Evolutionary conservation across 2,113 vertebrate genomes (phyloP), one percentile per base, ranked within the genome.

Genomic region (Halcyon malimbica): DNA sequence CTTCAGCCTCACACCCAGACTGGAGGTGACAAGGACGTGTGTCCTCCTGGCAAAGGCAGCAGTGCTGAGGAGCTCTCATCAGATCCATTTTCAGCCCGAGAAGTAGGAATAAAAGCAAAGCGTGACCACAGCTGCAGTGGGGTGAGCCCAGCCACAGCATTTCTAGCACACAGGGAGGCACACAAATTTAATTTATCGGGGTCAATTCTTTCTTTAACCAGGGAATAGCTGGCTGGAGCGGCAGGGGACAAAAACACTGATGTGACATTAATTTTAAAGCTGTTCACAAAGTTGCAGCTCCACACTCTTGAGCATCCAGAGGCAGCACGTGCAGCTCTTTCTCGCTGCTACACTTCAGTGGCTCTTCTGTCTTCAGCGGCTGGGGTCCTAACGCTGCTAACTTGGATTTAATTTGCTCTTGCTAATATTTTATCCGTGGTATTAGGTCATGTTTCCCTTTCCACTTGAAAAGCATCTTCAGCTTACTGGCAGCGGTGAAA

Each of bases 401-500:
- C 53, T 29, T 2, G 77, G 94, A 82, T 88, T 97, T 96, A 77
- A 98, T 92, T 93, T 96, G 50, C 57, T 80, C 82, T 76, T 62
- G 53, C 92, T 97, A 93, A 96, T 86, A 82, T 96, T 62, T 54
- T 26, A 92, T 85, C 91, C 68, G 0, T 4, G 44, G 41, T 79
- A 42, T 64, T 6, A 94, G 95, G 95, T 62, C 89, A 71, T 44
- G 93, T 76, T 90, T 94, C 90, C 77, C 81, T 87, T 96, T 83
- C 87, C 89, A 91, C 94, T 93, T 37, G 69, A 93, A 96, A 98
- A 85, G 83, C 88, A 48, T 37, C 79, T 57, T 41, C 46, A 31
- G 94, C 89, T 89, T 29, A n/a, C 21, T 83, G 77, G 90, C 90
- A 84, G 89, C 63, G 10, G 73, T 1, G 64, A 83, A 93, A 95